phyloP scores from a whole-genome alignment of 2,113 vertebrate genomes.

The Mesocricetus auratus region DNA sequence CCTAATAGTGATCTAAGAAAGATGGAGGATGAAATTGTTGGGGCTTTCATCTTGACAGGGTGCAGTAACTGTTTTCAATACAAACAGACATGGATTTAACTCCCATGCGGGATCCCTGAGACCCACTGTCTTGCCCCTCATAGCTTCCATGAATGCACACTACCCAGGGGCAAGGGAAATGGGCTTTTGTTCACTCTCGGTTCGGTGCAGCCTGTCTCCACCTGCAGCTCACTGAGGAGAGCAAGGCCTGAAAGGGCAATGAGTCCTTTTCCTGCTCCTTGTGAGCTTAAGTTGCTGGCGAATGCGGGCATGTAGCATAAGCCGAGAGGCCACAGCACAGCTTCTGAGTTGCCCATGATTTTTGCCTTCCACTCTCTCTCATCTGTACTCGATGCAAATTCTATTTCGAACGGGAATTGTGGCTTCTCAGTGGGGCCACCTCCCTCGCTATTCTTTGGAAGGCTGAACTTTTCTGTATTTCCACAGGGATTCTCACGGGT shows the following conservation, averaged over 20 bases:
- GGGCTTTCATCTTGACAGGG: conserved; percentile 30
- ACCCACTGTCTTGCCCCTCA: background rate
- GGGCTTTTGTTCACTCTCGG: background rate
- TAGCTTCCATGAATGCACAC: background rate
- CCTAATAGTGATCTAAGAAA: conserved; percentile 45
- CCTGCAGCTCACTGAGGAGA: background rate
- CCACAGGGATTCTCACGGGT: accelerated
- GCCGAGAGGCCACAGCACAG: background rate
- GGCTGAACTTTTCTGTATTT: background rate
- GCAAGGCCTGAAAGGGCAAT: background rate
- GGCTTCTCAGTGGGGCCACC: background rate
- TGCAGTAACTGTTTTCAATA: conserved; percentile 21
- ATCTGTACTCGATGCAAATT: background rate
- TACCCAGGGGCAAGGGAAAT: background rate
- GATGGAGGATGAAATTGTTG: conserved; percentile 17
- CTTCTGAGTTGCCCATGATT: background rate
- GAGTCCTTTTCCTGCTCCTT: background rate
- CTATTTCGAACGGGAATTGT: background rate
- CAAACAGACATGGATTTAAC: background rate
- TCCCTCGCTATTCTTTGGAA: accelerated
- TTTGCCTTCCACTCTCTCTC: background rate
- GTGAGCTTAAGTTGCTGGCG: background rate
- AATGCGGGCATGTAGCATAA: too few relatives aligned
- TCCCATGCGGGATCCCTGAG: background rate
- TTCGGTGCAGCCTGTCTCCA: background rate